Conservation (phyloP, 2,888 invertebrate genomes). For the Lampropteryx suffumata region DNA sequence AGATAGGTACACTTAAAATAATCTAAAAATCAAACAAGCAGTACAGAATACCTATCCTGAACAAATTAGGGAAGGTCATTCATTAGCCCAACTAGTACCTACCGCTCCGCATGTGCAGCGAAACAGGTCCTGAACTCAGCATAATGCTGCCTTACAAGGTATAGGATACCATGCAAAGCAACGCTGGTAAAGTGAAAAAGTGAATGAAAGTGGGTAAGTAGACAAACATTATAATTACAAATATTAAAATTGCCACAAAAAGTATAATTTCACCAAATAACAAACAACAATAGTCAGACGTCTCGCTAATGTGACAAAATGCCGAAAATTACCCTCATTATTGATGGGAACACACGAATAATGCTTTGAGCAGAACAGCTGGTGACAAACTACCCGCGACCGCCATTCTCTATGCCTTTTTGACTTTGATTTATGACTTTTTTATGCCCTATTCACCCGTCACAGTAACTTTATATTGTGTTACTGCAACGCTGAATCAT, state of each 20-base stretch:
- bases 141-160: too few species aligned
- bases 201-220: too few species aligned
- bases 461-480: slow-evolving; percentile 73
- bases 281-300: slow-evolving; percentile 72
- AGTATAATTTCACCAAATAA: slow-evolving; percentile 47
- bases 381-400: slow-evolving; percentile 75
- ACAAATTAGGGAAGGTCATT: too few species aligned
- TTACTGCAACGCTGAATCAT: slow-evolving; percentile 46
- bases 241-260: slow-evolving; percentile 22
- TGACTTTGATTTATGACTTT: slow-evolving; percentile 83
- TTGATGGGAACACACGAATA: slow-evolving; percentile 72
- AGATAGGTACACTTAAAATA: too few species aligned
- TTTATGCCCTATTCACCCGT: slow-evolving; percentile 81
- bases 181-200: too few species aligned
- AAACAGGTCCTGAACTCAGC: too few species aligned
- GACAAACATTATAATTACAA: background rate
- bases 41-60: too few species aligned
- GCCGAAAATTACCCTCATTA: slow-evolving; percentile 80
- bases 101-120: too few species aligned
- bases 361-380: slow-evolving; percentile 70
- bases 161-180: too few species aligned
- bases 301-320: slow-evolving; percentile 79
- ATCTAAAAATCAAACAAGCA: too few species aligned
- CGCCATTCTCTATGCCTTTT: slow-evolving; percentile 82
- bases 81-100: too few species aligned